Base-by-base conservation (phyloP, 2,113 vertebrate species). In the Eptatretus burgeri region DNA sequence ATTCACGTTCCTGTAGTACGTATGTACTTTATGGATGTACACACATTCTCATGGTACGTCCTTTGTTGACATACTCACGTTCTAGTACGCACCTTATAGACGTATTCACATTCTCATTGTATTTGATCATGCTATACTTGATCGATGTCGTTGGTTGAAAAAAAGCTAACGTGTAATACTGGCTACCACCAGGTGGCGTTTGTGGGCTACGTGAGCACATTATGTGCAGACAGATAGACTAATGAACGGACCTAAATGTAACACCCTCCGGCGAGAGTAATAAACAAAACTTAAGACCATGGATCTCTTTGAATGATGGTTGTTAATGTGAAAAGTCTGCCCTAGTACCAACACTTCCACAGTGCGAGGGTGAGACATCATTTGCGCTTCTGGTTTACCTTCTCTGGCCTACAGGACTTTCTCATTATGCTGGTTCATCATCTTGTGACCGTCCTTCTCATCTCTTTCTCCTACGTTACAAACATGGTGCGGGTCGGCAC, bases 401-500 rank as follows among this genome's bases (percentile, higher is more conserved):
- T 69, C 68, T 64, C 63, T 53, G 69, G 73, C 66, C 70, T 70
- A 16, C 73, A 98, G 91, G 91, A 95, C 70, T 98, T 94, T 69
- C 76, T 79, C 67, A 72, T 88, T 71, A 94, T 94, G 87, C 83
- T 86, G 73, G 74, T 85, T 70, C 91, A 98, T 75, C 91, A 98
- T 20, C 67, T 89, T 72, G 68, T 81, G 69, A 52, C 80, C 63
- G 73, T 98, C 73, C 78, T 72, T 63, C 77, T 95, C 74, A 76
- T 95, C 71, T 75, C 73, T 65, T 81, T 91, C 73, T 95, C 91
- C 50, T 98, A 94, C 10, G 76, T 91, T 69, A 86, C 84, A 75
- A 98, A 98, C 74, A 82, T 94, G 86, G 79, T 76, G 63, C 80
- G 87, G 68, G 80, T 83, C 65, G 91, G 87, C 68, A 81, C 81